Evolutionary conservation across 2,888 invertebrate genomes (phyloP).

Genomic region (Xanthia togata): DNA sequence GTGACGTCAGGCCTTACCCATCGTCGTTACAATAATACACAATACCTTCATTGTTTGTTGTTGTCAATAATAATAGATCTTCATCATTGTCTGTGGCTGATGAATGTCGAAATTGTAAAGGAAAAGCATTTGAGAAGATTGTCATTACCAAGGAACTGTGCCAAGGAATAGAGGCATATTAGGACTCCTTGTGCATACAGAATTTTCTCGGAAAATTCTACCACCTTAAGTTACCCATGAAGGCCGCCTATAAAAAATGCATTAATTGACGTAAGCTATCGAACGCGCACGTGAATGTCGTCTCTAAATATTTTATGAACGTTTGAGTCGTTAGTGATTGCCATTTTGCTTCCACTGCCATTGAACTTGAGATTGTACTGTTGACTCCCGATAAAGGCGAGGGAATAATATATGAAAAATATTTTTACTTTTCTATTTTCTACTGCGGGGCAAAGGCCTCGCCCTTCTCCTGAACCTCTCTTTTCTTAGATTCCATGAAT

Average conservation of each 20-base stretch:
- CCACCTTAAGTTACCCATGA: too few relatives aligned
- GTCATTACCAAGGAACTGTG: too few relatives aligned
- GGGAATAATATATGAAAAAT: too few relatives aligned
- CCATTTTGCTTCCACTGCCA: not conserved
- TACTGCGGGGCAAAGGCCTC: not conserved
- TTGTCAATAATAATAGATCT: constrained; percentile 18
- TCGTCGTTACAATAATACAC: constrained; percentile 23
- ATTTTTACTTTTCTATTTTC: not conserved
- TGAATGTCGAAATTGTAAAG: not conserved
- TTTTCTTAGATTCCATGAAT: not conserved
- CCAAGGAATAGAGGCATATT: not conserved
- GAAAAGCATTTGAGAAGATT: not conserved
- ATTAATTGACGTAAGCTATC: constrained; percentile 6
- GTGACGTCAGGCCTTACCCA: constrained; percentile 39
- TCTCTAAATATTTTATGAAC: constrained; percentile 23
- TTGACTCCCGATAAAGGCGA: not conserved
- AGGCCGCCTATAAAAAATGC: not conserved
- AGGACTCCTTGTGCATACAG: not conserved
- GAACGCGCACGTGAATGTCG: not conserved
- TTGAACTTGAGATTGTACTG: constrained; percentile 5
- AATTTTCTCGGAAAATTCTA: too few relatives aligned
- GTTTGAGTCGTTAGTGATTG: not conserved
- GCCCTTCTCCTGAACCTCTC: too few relatives aligned
- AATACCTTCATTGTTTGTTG: constrained; percentile 41
- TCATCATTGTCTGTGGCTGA: not conserved